Conservation (phyloP, 2,113 vertebrate species). For the Pogona vitticeps region DNA sequence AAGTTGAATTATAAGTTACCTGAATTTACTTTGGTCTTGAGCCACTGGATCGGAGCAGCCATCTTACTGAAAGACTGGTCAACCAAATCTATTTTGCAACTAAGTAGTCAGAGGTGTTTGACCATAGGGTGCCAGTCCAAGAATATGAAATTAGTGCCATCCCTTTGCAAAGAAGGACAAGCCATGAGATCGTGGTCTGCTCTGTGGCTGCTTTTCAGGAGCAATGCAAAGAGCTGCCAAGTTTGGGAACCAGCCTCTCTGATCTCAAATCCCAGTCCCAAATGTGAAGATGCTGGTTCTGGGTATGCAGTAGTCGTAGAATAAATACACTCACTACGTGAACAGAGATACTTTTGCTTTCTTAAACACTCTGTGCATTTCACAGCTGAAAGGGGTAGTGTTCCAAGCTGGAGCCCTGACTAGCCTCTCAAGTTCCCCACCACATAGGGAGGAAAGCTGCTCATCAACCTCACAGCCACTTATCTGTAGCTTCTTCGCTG, state of each 20-base stretch:
- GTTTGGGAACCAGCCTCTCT: background rate
- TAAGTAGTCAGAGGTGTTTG: background rate
- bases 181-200: background rate
- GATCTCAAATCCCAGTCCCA: background rate
- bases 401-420: background rate
- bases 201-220: background rate
- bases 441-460: background rate
- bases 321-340: background rate
- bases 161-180: background rate
- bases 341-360: background rate
- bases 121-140: background rate
- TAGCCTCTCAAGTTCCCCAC: background rate
- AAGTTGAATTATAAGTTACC: background rate
- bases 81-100: background rate
- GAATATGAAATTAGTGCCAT: background rate
- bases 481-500: background rate
- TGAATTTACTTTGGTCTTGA: background rate
- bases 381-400: background rate
- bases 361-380: background rate
- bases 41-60: background rate
- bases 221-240: background rate
- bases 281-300: background rate
- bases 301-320: background rate
- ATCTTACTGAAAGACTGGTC: conserved; percentile 1
- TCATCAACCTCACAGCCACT: background rate